Percentiles rank a stretch among this genome's conserved stretches.
phyloP scores from a whole-genome alignment of 2,888 invertebrate genomes.

The Amiota communis region DNA sequence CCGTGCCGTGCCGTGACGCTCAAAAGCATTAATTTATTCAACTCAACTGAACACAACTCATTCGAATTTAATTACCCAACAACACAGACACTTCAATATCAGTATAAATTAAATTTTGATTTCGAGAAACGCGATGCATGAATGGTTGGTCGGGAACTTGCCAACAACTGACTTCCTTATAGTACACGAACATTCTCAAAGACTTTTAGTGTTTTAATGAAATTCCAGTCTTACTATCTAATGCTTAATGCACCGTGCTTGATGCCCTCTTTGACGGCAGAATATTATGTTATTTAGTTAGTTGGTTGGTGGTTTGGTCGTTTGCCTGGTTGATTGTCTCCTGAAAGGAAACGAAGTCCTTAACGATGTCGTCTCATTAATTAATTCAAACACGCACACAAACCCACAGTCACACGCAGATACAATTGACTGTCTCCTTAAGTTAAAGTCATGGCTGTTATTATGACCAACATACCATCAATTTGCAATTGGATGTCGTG shows the following conservation, averaged over 20 bases:
- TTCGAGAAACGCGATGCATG: constrained; percentile 40
- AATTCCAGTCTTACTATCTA: constrained; percentile 41
- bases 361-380: constrained; percentile 47
- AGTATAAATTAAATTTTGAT: constrained; percentile 61
- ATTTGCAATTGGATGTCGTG: constrained; percentile 51
- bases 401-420: constrained; percentile 31
- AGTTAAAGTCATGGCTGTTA: constrained; percentile 41
- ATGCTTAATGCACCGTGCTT: background rate
- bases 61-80: constrained; percentile 54
- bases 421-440: constrained; percentile 21
- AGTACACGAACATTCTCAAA: too few relatives aligned
- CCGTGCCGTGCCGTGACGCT: too few relatives aligned
- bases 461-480: constrained; percentile 50
- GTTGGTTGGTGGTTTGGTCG: background rate
- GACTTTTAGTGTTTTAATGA: constrained; percentile 43
- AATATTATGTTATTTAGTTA: too few relatives aligned
- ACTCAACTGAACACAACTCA: constrained; percentile 14
- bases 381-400: constrained; percentile 50
- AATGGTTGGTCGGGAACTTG: constrained; percentile 28
- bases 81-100: constrained; percentile 55
- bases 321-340: background rate
- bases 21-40: too few relatives aligned
- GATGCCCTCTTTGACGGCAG: too few relatives aligned
- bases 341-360: constrained; percentile 34
- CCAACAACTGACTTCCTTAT: constrained; percentile 17